Conservation (phyloP, 1,140 invertebrate species). For the Chironomus striatipennis region DNA sequence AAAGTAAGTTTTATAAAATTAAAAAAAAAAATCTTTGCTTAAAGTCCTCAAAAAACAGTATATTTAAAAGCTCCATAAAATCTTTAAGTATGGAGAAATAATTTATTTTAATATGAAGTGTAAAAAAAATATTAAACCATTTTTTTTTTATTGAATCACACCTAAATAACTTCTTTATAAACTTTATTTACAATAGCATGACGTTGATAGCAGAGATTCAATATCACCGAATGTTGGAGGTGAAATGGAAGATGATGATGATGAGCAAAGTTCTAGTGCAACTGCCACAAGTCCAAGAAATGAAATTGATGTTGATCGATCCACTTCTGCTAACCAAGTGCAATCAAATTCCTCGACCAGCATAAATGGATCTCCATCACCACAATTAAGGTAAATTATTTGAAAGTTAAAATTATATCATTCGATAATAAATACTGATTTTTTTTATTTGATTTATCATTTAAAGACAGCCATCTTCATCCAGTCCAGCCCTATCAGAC, state of each 20-base stretch:
- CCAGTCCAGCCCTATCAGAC: conserved; percentile 34
- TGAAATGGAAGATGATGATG: conserved; percentile 38
- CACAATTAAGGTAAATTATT: conserved; percentile 29
- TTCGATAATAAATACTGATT: no score
- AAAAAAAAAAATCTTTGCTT: no score
- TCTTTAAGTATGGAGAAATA: no score
- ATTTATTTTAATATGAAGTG: no score
- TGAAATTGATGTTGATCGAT: conserved; percentile 38
- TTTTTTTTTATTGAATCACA: no score
- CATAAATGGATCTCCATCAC: conserved; percentile 38
- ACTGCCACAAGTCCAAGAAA: conserved; percentile 21
- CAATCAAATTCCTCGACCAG: conserved; percentile 38
- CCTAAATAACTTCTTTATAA: not conserved
- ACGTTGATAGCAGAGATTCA: conserved; percentile 38
- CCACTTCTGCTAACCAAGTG: conserved; percentile 35
- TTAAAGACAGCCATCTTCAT: conserved; percentile 26
- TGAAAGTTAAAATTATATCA: no score
- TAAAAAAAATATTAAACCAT: no score
- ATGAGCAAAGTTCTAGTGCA: conserved; percentile 28
- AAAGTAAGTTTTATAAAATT: conserved; percentile 30
- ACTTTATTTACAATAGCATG: conserved; percentile 27
- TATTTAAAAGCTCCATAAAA: no score
- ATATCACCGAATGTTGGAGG: conserved; percentile 38
- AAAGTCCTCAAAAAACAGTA: no score
- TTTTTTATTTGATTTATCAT: no score